These are phyloP conservation scores for Drosophila kanekoi DNA, from an alignment of 2,888 invertebrate species.

Conservation along the genomic window DNA sequence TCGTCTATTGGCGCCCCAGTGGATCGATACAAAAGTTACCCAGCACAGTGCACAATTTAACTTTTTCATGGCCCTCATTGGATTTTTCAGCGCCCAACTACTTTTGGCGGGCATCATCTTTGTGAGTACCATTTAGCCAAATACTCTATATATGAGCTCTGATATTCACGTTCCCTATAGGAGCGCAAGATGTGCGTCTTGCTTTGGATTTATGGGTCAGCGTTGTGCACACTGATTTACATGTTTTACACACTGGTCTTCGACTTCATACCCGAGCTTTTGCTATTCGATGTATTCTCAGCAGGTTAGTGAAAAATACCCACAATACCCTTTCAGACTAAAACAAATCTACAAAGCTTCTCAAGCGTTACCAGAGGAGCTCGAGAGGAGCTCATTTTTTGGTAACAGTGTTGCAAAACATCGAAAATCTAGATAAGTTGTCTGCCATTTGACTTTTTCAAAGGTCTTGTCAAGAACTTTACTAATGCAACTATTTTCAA, in stretches of 20 bases:
- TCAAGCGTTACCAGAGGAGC: neutral
- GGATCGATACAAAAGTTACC: neutral
- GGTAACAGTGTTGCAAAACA: neutral
- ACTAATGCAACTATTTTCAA: too few relatives aligned
- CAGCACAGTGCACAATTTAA: conserved; percentile 1
- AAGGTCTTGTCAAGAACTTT: too few relatives aligned
- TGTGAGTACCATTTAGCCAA: conserved; percentile 37
- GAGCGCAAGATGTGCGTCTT: conserved; percentile 34
- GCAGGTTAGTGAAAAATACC: conserved; percentile 24
- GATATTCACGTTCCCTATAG: conserved; percentile 3
- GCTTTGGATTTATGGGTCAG: conserved; percentile 41
- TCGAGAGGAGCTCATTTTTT: too few relatives aligned
- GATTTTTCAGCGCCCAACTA: conserved; percentile 8
- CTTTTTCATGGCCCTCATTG: conserved; percentile 21
- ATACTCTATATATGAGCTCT: too few relatives aligned
- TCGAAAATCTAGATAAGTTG: too few relatives aligned
- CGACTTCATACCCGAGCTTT: conserved; percentile 5
- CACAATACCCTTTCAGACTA: too few relatives aligned
- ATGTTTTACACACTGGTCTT: conserved; percentile 32
- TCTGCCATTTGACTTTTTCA: too few relatives aligned
- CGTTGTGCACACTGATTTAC: conserved; percentile 3
- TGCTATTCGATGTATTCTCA: conserved; percentile 21
- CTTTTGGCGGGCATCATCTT: conserved; percentile 23
- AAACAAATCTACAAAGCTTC: too few relatives aligned
- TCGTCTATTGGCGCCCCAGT: conserved; percentile 1